phyloP scores from a whole-genome alignment of 2,113 vertebrate species.

The Pygathrix nemaeus region DNA sequence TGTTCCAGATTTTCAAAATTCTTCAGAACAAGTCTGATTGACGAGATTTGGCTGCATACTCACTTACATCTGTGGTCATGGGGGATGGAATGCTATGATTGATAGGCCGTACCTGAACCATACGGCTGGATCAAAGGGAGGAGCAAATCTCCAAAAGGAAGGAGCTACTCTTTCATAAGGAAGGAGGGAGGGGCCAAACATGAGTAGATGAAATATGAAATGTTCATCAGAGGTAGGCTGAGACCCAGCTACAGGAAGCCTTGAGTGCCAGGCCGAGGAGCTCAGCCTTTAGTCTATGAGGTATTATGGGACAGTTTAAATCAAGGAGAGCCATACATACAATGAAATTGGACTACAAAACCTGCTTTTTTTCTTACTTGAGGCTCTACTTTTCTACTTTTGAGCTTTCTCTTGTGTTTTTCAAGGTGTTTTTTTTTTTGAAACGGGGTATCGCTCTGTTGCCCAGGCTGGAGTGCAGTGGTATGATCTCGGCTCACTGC shows the following conservation, averaged over 20 bases:
- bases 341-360: neutral
- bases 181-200: neutral
- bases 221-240: neutral
- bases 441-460: too few relatives aligned
- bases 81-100: neutral
- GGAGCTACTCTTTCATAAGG: neutral
- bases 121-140: neutral
- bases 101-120: neutral
- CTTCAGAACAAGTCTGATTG: neutral
- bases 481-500: too few relatives aligned
- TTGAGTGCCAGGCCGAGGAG: neutral
- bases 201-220: slow-evolving; percentile 13
- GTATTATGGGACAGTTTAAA: neutral
- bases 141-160: neutral
- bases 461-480: too few relatives aligned
- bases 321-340: neutral
- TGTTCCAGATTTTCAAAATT: neutral
- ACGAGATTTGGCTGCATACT: neutral
- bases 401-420: too few relatives aligned
- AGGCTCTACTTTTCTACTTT: neutral
- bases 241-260: neutral
- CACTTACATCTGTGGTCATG: neutral
- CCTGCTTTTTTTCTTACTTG: neutral
- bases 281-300: neutral
- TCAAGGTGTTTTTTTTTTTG: too few relatives aligned